phyloP scores from a whole-genome alignment of 2,797 vertebrate species.

The Geotrypetes seraphini region DNA sequence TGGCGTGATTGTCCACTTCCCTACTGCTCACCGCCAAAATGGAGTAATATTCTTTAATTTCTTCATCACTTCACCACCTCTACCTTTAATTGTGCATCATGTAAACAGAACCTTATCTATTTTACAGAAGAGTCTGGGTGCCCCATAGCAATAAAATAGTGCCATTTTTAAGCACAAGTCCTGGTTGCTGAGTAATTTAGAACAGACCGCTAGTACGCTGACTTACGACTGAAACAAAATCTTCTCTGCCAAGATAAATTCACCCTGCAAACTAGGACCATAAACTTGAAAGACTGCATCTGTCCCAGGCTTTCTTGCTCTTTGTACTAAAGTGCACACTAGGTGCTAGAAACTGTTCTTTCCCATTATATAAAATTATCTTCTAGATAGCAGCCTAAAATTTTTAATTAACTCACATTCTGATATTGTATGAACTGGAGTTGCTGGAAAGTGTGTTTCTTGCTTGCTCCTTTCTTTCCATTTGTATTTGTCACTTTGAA shows the following conservation, averaged over 20 bases:
- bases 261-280: conserved; percentile 34
- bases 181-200: conserved; percentile 33
- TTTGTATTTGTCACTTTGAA: conserved; percentile 25
- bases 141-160: conserved; percentile 19
- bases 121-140: conserved; percentile 8
- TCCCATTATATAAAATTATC: background rate
- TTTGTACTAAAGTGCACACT: conserved; percentile 26
- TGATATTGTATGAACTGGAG: too few species aligned
- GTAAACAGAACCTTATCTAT: conserved; percentile 47
- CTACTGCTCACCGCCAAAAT: too few species aligned
- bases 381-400: background rate
- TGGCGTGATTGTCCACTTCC: background rate
- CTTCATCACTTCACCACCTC: conserved; percentile 36
- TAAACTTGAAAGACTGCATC: conserved; percentile 42
- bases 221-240: conserved; percentile 26
- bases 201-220: conserved; percentile 30
- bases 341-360: conserved; percentile 3
- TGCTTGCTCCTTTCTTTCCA: background rate
- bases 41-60: too few species aligned
- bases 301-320: conserved; percentile 29
- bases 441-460: too few species aligned
- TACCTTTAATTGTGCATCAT: conserved; percentile 32
- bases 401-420: background rate
- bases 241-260: conserved; percentile 42
- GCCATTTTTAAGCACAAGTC: conserved; percentile 12